Evolutionary conservation across 2,113 vertebrate genomes (phyloP).

Genomic region (Tychaedon coryphoeus): DNA sequence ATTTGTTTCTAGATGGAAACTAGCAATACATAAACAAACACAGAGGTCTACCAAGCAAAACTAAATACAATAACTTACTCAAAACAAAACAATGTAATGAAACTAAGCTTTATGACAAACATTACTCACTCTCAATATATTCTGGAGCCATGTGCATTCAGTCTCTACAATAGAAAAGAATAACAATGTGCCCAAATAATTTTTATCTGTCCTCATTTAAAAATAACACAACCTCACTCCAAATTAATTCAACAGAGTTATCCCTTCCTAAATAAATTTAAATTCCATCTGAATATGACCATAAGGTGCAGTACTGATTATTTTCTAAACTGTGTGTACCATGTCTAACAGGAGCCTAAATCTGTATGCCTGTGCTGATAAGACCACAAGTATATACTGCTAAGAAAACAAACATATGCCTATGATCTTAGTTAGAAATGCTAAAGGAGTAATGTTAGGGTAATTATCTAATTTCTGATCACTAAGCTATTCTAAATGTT

Average conservation of each 20-base stretch:
- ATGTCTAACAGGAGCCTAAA: not conserved
- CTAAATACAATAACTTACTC: not conserved
- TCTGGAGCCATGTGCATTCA: not conserved
- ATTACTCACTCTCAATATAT: not conserved
- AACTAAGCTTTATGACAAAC: not conserved
- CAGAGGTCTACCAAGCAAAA: not conserved
- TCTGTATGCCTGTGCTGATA: not conserved
- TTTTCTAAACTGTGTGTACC: not conserved
- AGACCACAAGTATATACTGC: not conserved
- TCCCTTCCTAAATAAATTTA: not conserved
- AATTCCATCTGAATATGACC: not conserved
- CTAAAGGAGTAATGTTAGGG: not conserved
- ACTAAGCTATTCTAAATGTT: constrained; percentile 9
- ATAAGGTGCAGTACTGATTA: not conserved
- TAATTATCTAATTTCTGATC: constrained; percentile 39
- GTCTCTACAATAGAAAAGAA: not conserved
- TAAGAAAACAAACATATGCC: not conserved
- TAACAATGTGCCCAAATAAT: not conserved
- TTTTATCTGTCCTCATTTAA: not conserved
- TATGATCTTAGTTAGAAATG: constrained; percentile 1
- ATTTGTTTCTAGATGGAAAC: not conserved
- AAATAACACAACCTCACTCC: not conserved
- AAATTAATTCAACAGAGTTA: not conserved
- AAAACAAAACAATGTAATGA: not conserved
- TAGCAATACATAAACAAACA: not conserved